Conservation (phyloP, 2,113 vertebrate species). For the Noctilio leporinus region DNA sequence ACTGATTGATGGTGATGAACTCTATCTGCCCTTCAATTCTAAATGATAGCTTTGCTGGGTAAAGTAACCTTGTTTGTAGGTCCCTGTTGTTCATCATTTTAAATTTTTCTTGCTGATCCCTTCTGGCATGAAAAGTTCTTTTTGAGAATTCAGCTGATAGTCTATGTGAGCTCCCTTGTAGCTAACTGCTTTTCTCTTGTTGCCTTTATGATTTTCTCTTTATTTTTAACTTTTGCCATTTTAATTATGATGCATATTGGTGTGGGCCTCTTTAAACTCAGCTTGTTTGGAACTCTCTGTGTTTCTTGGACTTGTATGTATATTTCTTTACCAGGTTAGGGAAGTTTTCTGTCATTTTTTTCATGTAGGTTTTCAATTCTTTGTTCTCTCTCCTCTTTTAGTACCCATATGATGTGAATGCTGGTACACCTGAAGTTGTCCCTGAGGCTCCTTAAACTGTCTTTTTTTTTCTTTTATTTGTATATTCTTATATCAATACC, state of each 20-base stretch:
- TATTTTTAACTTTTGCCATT: neutral
- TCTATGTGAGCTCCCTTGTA: neutral
- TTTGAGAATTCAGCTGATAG: neutral
- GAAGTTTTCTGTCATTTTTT: neutral
- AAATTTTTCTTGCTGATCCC: neutral
- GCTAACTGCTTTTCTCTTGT: neutral
- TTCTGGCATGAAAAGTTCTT: neutral
- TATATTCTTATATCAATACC: neutral
- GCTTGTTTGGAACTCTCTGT: neutral
- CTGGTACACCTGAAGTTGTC: neutral
- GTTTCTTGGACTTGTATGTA: neutral
- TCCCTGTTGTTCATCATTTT: neutral
- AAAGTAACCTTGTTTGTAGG: neutral
- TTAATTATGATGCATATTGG: neutral
- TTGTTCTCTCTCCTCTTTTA: neutral
- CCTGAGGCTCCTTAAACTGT: neutral
- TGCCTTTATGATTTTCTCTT: neutral
- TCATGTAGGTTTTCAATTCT: neutral
- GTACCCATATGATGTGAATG: neutral
- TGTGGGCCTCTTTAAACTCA: neutral
- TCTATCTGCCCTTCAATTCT: neutral
- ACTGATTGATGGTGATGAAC: too few relatives aligned
- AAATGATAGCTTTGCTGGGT: neutral
- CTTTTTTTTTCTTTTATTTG: neutral
- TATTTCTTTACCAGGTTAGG: neutral